Evolutionary conservation across 1,140 invertebrate species (phyloP).

Genomic region (Zaprionus kolodkinae): DNA sequence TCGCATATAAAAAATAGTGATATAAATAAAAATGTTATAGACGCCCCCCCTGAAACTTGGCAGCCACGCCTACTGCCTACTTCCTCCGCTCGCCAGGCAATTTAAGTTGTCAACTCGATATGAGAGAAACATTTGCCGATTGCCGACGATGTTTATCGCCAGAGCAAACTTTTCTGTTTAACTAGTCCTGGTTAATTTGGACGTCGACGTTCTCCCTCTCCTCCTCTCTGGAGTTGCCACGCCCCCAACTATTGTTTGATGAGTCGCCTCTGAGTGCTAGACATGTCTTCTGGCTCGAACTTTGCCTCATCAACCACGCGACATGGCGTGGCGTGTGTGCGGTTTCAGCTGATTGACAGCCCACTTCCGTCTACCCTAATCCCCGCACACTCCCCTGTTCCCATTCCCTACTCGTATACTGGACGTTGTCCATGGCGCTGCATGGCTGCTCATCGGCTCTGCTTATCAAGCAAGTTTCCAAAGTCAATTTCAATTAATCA

Average conservation of each 20-base stretch:
- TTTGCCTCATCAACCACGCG: conserved; percentile 75
- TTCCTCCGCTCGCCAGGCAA: conserved; percentile 25
- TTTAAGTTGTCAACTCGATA: conserved; percentile 79
- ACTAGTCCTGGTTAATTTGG: conserved; percentile 75
- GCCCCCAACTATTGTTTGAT: conserved; percentile 56
- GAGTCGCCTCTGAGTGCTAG: conserved; percentile 32
- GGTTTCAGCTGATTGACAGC: conserved; percentile 52
- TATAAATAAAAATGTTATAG: conserved; percentile 78
- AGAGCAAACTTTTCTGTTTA: conserved; percentile 71
- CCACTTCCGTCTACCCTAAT: conserved; percentile 25
- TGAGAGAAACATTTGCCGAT: conserved; percentile 33
- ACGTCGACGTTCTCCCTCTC: conserved; percentile 28
- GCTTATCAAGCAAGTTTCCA: conserved; percentile 67
- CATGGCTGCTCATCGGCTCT: not conserved
- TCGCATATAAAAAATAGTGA: conserved; percentile 72
- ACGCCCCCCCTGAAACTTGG: conserved; percentile 47
- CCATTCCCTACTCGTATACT: too few relatives aligned
- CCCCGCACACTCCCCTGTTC: not conserved
- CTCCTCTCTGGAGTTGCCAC: not conserved
- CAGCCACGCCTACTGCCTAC: not conserved
- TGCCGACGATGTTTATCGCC: conserved; percentile 49
- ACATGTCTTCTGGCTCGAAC: conserved; percentile 53
- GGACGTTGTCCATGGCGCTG: not conserved
- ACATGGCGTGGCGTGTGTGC: conserved; percentile 41
- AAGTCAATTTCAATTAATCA: conserved; percentile 82